Percentiles rank a stretch among this genome's conserved stretches.
Evolutionary conservation across 2,797 vertebrate species (phyloP).

Genomic region (Myioborus melanocephalus): DNA sequence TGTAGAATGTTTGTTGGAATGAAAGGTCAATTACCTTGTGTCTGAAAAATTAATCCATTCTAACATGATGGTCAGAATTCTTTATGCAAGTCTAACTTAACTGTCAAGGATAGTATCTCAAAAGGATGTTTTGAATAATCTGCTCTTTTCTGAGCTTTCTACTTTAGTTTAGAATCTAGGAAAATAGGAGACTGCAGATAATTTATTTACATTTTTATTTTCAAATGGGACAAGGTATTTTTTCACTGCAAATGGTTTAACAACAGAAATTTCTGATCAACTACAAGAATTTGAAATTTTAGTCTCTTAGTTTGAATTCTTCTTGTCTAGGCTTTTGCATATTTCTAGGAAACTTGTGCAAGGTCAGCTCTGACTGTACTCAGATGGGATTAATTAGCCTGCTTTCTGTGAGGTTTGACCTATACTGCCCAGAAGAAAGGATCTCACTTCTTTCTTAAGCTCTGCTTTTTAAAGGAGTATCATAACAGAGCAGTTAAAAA

Average conservation of each 20-base stretch:
- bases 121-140: not conserved
- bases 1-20: not conserved
- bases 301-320: not conserved
- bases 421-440: not conserved
- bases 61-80: not conserved
- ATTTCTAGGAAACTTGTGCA: not conserved
- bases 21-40: not conserved
- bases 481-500: not conserved
- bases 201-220: not conserved
- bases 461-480: not conserved
- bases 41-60: not conserved
- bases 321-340: not conserved
- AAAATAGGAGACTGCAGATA: not conserved
- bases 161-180: conserved; percentile 5
- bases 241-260: not conserved
- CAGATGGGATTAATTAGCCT: conserved; percentile 48
- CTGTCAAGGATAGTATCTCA: not conserved
- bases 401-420: not conserved
- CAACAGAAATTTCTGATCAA: not conserved
- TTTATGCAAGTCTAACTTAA: not conserved
- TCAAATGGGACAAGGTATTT: not conserved
- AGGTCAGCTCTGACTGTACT: conserved; percentile 15
- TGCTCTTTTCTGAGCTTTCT: conserved; percentile 23
- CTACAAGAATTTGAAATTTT: not conserved
- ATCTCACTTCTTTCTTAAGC: not conserved